A percentile compares a stretch with the other conserved stretches of the same genome.
Conservation (phyloP, 2,888 invertebrate species). For the Xylota segnis region DNA sequence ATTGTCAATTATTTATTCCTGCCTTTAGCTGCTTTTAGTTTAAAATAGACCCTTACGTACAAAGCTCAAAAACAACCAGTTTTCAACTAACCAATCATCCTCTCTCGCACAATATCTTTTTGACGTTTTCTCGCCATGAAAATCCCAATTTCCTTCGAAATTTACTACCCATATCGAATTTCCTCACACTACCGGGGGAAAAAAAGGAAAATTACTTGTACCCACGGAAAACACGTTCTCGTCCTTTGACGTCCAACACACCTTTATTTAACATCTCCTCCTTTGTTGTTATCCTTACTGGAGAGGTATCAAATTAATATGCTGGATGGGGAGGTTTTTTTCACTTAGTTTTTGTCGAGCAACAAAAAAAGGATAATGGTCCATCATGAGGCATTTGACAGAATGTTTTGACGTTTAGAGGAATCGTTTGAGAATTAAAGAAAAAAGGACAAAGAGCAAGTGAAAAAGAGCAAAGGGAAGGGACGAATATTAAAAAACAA, state of each 20-base stretch:
- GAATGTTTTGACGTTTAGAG: conserved; percentile 39
- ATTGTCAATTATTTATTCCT: no score
- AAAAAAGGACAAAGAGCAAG: neutral
- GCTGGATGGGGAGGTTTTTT: neutral
- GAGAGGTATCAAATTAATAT: conserved; percentile 11
- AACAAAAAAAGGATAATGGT: neutral
- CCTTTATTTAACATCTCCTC: conserved; percentile 46
- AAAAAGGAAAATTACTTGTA: neutral
- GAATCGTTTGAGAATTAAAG: neutral
- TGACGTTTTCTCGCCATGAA: conserved; percentile 22
- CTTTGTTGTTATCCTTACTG: neutral
- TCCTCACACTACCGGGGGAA: neutral
- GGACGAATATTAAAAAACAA: neutral
- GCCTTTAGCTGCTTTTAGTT: no score
- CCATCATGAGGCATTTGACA: conserved; percentile 8
- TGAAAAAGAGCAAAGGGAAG: neutral
- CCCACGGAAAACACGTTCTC: conserved; percentile 33
- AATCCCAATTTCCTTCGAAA: conserved; percentile 3
- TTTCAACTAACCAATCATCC: neutral
- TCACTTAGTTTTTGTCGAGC: neutral
- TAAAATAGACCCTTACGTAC: no score
- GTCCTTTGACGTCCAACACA: conserved; percentile 42
- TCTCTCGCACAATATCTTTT: neutral
- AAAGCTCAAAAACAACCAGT: conserved; percentile 2
- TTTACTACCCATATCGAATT: conserved; percentile 49